phyloP scores from a whole-genome alignment of 2,888 invertebrate genomes.

The Drosophila merina region DNA sequence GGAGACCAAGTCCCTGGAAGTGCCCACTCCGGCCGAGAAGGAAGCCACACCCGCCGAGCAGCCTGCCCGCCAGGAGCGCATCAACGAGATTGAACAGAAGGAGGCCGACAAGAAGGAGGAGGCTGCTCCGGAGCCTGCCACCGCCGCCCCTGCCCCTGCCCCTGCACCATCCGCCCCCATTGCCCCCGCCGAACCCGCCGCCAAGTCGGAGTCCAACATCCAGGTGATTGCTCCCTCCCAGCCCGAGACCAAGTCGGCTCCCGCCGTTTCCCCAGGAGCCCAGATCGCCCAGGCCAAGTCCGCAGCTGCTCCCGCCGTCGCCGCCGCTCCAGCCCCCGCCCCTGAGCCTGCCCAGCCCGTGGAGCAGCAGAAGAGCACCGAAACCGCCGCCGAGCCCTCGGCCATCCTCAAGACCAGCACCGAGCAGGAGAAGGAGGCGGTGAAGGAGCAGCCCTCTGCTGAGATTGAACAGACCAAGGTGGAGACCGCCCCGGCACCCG shows the following conservation, averaged over 20 bases:
- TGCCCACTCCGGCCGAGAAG: conserved; percentile 48
- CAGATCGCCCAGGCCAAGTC: conserved; percentile 42
- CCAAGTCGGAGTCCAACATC: conserved; percentile 45
- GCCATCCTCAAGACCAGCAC: conserved; percentile 37
- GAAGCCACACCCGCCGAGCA: conserved; percentile 48
- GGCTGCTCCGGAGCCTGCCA: conserved; percentile 5
- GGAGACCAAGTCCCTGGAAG: conserved; percentile 55
- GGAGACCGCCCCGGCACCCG: conserved; percentile 53
- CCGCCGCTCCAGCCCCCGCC: conserved; percentile 5
- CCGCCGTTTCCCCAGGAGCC: conserved; percentile 35
- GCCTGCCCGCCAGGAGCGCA: conserved; percentile 71
- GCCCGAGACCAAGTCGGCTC: conserved; percentile 37
- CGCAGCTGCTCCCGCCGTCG: conserved; percentile 4
- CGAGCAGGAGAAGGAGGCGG: conserved; percentile 17
- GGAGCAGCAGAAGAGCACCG: conserved; percentile 44
- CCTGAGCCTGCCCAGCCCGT: conserved; percentile 32
- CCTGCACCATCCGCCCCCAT: conserved; percentile 23
- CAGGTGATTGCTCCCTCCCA: conserved; percentile 44
- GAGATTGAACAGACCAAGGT: conserved; percentile 41
- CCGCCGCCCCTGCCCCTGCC: conserved; percentile 5
- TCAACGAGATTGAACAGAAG: conserved; percentile 45
- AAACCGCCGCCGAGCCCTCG: conserved; percentile 31
- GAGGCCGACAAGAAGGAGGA: conserved; percentile 29
- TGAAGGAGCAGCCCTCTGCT: conserved; percentile 28
- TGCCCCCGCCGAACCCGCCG: conserved; percentile 13